phyloP scores from a whole-genome alignment of 2,797 vertebrate genomes.

The Tarsius wallacei region DNA sequence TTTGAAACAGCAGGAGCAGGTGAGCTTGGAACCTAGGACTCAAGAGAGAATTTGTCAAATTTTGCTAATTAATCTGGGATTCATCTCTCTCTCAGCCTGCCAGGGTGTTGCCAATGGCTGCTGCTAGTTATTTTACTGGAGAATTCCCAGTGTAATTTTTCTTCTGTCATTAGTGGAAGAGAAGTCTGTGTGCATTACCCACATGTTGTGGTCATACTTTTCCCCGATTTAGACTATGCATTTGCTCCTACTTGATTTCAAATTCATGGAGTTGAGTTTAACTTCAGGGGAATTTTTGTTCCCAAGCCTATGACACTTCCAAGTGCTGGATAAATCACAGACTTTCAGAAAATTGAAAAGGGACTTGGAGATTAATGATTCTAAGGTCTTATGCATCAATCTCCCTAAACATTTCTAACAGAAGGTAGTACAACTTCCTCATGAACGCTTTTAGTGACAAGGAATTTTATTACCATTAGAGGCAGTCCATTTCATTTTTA shows the following conservation, averaged over 20 bases:
- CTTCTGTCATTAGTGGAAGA: conserved; percentile 62
- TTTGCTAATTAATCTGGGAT: conserved; percentile 82
- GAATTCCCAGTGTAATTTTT: conserved; percentile 65
- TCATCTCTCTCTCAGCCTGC: conserved; percentile 26
- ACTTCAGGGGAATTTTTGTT: conserved; percentile 72
- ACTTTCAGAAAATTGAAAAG: conserved; percentile 77
- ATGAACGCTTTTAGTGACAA: neutral
- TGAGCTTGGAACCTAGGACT: conserved; percentile 10
- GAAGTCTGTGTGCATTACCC: conserved; percentile 36
- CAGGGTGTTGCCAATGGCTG: conserved; percentile 11
- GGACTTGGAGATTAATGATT: conserved; percentile 54
- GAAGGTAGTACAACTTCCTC: neutral
- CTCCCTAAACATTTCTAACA: neutral
- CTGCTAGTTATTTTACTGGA: conserved; percentile 47
- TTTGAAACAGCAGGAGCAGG: conserved; percentile 37
- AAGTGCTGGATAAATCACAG: conserved; percentile 62
- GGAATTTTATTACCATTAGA: neutral
- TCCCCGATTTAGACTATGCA: conserved; percentile 41
- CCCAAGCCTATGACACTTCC: neutral
- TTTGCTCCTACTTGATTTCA: conserved; percentile 69
- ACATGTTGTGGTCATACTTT: neutral
- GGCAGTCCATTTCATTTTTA: neutral
- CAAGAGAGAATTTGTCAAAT: conserved; percentile 62
- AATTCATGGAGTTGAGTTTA: conserved; percentile 67
- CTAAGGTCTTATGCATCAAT: conserved; percentile 35